phyloP scores from a whole-genome alignment of 2,888 invertebrate species.

The Arrhopalites spinosus region DNA sequence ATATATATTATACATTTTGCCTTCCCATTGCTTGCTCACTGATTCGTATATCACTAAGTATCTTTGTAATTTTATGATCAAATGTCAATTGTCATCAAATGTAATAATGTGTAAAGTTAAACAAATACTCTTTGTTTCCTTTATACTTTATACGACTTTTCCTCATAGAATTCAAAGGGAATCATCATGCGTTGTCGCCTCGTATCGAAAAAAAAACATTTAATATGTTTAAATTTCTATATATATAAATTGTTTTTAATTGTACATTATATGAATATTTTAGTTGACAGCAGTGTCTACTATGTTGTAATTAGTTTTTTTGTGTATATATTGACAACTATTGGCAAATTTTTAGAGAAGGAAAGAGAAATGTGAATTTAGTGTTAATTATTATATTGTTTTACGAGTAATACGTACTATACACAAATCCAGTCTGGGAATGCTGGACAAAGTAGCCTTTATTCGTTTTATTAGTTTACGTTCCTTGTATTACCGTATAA shows the following conservation, averaged over 20 bases:
- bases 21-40: conserved; percentile 11
- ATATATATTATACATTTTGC: background rate
- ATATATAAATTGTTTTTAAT: background rate
- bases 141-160: background rate
- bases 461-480: too few relatives aligned
- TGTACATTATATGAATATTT: background rate
- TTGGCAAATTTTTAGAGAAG: too few relatives aligned
- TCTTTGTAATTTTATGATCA: background rate
- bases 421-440: too few relatives aligned
- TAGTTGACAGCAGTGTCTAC: too few relatives aligned
- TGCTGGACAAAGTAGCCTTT: too few relatives aligned
- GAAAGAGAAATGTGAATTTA: too few relatives aligned
- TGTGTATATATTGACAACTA: too few relatives aligned
- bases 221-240: conserved; percentile 4
- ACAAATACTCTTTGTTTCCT: background rate
- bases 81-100: background rate
- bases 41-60: conserved; percentile 12
- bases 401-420: too few relatives aligned
- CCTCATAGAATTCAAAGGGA: conserved; percentile 10
- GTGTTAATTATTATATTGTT: too few relatives aligned
- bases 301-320: too few relatives aligned
- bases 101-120: background rate
- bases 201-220: conserved; percentile 33
- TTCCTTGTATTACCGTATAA: too few relatives aligned
- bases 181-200: conserved; percentile 56